phyloP scores from a whole-genome alignment of 2,797 vertebrate species.

The Numenius phaeopus region DNA sequence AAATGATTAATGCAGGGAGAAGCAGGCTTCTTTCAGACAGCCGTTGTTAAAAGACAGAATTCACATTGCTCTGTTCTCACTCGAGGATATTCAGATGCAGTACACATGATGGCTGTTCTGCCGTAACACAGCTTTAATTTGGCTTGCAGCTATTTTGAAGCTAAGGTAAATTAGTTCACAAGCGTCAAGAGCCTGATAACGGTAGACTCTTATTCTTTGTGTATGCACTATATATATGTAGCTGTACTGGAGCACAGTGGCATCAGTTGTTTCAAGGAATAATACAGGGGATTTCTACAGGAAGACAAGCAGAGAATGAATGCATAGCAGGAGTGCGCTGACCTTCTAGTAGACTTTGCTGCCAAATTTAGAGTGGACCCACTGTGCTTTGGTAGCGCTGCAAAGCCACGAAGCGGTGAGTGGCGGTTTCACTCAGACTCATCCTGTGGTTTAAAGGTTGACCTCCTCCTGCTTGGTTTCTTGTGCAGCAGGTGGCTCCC shows the following conservation, averaged over 20 bases:
- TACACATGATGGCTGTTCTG: neutral
- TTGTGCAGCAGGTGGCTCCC: neutral
- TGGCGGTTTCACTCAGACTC: neutral
- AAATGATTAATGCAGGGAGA: neutral
- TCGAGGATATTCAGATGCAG: neutral
- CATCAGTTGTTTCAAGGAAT: neutral
- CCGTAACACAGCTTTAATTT: neutral
- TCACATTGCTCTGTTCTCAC: neutral
- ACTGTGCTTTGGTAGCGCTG: neutral
- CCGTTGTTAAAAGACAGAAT: neutral
- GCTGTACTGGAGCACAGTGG: neutral
- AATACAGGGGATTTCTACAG: neutral
- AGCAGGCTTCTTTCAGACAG: neutral
- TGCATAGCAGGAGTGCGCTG: neutral
- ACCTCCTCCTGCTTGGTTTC: neutral
- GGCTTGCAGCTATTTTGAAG: neutral
- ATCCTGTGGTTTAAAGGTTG: neutral
- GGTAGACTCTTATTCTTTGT: neutral
- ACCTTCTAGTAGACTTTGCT: neutral
- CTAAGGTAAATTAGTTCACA: neutral
- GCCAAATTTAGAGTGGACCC: constrained; percentile 8
- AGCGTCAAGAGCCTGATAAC: neutral
- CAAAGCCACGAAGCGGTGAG: neutral
- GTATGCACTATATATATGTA: neutral
- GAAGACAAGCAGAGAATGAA: neutral